Conservation (phyloP, 2,797 vertebrate genomes). For the Hippoglossus hippoglossus region DNA sequence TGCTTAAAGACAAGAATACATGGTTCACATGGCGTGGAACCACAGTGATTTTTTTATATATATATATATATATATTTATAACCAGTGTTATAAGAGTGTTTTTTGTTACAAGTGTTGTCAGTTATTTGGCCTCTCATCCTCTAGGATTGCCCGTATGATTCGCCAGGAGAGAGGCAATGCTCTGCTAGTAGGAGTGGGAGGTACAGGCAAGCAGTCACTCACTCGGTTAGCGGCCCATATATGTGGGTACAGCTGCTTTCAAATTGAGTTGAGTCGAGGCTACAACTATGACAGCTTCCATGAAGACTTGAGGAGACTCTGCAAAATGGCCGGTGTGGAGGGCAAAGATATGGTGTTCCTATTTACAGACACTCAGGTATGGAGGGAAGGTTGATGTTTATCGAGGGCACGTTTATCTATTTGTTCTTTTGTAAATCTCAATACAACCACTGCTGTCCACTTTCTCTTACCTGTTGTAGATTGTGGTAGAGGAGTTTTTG, state of each 20-base stretch:
- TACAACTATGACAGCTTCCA: conserved; percentile 92
- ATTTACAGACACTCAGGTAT: conserved; percentile 92
- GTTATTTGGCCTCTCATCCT: neutral
- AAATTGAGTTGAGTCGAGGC: conserved; percentile 89
- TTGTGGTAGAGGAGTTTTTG: conserved; percentile 87
- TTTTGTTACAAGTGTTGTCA: conserved; percentile 9
- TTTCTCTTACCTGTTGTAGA: conserved; percentile 66
- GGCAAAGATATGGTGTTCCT: conserved; percentile 91
- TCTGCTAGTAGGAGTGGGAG: conserved; percentile 91
- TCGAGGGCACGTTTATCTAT: neutral
- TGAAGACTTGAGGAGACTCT: conserved; percentile 90
- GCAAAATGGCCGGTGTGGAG: conserved; percentile 89
- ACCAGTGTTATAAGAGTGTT: neutral
- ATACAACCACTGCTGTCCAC: neutral
- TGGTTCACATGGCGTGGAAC: neutral
- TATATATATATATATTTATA: neutral
- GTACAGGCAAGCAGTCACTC: conserved; percentile 92
- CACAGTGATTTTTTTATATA: neutral
- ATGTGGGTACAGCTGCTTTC: conserved; percentile 88
- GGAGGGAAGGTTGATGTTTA: neutral
- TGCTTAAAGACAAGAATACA: neutral
- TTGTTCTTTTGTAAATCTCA: neutral
- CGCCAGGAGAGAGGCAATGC: conserved; percentile 92
- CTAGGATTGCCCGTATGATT: conserved; percentile 91
- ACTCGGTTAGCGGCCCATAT: conserved; percentile 90